phyloP scores from a whole-genome alignment of 2,797 vertebrate genomes.

The Thamnophis elegans region DNA sequence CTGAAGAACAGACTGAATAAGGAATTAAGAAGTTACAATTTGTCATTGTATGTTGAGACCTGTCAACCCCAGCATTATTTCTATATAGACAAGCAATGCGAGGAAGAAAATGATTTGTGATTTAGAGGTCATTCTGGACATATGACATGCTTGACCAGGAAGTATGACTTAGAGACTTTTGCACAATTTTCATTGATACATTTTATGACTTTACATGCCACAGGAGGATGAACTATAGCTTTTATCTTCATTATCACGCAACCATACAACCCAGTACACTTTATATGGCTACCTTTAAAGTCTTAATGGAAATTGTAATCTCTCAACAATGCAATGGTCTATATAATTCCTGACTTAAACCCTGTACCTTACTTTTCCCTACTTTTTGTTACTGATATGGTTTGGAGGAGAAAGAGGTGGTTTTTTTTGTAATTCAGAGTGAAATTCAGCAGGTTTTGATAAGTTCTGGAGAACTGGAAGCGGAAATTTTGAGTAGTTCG shows the following conservation, averaged over 20 bases:
- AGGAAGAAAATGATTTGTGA: neutral
- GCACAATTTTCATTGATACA: neutral
- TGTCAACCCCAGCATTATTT: neutral
- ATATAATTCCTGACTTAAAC: neutral
- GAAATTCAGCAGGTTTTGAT: no score
- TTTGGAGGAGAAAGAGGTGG: neutral
- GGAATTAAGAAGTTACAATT: neutral
- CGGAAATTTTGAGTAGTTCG: no score
- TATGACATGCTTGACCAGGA: neutral
- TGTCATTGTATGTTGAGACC: neutral
- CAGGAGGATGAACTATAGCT: neutral
- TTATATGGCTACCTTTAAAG: neutral
- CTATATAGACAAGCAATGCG: neutral
- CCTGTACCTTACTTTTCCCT: neutral
- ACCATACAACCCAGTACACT: neutral
- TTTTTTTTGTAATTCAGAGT: neutral
- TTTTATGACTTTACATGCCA: neutral
- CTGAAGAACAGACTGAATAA: neutral
- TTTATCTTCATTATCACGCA: neutral
- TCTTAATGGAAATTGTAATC: neutral
- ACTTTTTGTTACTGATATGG: neutral
- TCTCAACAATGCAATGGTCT: neutral
- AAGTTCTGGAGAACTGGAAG: no score
- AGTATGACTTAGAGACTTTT: neutral
- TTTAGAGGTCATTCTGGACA: neutral